phyloP scores from a whole-genome alignment of 2,888 invertebrate species.

The Galeruca laticollis region DNA sequence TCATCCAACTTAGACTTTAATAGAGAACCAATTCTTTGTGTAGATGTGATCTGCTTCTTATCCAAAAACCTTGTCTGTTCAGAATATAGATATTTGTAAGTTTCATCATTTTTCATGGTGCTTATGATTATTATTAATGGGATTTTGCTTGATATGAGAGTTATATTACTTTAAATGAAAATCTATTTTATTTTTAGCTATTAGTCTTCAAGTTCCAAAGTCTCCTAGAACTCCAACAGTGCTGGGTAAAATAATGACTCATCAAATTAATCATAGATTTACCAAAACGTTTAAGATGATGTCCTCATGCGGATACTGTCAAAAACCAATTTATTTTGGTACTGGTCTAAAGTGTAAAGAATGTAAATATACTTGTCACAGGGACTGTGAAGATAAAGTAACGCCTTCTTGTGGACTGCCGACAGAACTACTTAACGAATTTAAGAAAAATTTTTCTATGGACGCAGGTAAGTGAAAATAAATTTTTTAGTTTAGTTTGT shows the following conservation, averaged over 20 bases:
- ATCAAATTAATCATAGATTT: constrained; percentile 91
- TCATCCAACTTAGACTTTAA: background rate
- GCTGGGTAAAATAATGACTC: constrained; percentile 80
- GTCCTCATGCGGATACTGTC: constrained; percentile 90
- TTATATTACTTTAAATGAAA: background rate
- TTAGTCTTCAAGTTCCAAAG: constrained; percentile 72
- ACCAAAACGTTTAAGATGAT: constrained; percentile 89
- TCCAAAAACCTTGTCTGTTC: no score
- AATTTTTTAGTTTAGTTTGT: background rate
- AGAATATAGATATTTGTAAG: no score
- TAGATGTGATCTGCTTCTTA: background rate
- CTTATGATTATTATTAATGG: no score
- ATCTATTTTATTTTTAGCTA: constrained; percentile 56
- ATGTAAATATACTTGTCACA: constrained; percentile 92
- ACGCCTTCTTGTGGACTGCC: constrained; percentile 94
- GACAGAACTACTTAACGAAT: constrained; percentile 85
- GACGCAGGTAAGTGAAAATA: constrained; percentile 67
- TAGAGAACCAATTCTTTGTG: background rate
- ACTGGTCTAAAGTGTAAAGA: constrained; percentile 90
- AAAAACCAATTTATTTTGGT: constrained; percentile 73
- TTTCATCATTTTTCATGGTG: no score
- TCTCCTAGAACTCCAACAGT: constrained; percentile 69
- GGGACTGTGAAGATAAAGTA: constrained; percentile 91
- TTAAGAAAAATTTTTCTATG: constrained; percentile 79
- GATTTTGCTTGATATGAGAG: no score